Evolutionary conservation across 2,888 invertebrate species (phyloP).

Genomic region (Apeira syringaria): DNA sequence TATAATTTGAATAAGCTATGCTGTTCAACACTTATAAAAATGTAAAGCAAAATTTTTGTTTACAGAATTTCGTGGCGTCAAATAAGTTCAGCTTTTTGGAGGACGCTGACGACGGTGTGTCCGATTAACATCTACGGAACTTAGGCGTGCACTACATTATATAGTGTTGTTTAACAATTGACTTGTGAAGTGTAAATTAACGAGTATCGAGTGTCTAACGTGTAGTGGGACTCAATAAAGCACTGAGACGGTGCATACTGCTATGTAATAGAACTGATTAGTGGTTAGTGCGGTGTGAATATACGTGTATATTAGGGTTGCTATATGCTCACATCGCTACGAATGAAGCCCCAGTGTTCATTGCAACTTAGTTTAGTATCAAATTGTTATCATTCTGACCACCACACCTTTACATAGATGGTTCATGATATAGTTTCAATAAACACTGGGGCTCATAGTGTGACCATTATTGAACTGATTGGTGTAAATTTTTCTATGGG

Average conservation of each 20-base stretch:
- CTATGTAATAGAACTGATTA: conserved; percentile 70
- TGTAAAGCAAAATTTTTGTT: conserved; percentile 34
- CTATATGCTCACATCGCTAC: conserved; percentile 66
- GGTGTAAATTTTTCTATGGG: conserved; percentile 81
- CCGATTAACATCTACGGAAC: conserved; percentile 57
- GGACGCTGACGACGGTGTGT: conserved; percentile 84
- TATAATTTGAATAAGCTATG: background rate
- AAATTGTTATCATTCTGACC: conserved; percentile 1
- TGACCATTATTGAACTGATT: conserved; percentile 72
- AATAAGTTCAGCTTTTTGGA: conserved; percentile 91
- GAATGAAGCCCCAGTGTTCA: conserved; percentile 72
- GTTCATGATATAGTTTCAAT: conserved; percentile 33
- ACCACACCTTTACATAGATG: background rate
- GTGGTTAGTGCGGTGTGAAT: conserved; percentile 68
- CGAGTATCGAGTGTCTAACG: conserved; percentile 68
- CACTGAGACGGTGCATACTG: conserved; percentile 66
- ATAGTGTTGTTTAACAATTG: conserved; percentile 59
- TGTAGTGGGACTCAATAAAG: conserved; percentile 52
- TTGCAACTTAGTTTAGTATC: conserved; percentile 25
- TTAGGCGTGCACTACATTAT: conserved; percentile 44
- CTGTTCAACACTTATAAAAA: background rate
- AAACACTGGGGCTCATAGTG: conserved; percentile 70
- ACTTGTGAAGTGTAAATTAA: conserved; percentile 80
- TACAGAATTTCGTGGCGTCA: conserved; percentile 88
- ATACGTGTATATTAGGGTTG: conserved; percentile 60